Evolutionary conservation across 1,140 invertebrate species (phyloP).

Genomic region (Formica exsecta): DNA sequence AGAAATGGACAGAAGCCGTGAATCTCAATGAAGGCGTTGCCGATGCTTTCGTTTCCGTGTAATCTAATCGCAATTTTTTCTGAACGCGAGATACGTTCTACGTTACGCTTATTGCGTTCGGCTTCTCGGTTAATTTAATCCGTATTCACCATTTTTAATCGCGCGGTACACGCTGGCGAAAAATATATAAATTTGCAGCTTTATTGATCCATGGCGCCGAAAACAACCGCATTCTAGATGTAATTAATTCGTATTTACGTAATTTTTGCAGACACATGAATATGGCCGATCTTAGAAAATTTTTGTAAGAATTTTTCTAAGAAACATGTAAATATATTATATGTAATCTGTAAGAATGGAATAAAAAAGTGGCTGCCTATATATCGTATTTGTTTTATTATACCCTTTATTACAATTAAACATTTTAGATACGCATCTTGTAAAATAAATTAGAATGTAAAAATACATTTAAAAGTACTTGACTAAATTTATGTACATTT

Average conservation of each 20-base stretch:
- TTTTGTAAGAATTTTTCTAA: conserved; percentile 10
- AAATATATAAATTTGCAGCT: not conserved
- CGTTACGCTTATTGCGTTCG: not conserved
- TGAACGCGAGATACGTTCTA: conserved; percentile 34
- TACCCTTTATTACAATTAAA: not conserved
- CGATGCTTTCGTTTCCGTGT: conserved; percentile 42
- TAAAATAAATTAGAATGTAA: not conserved
- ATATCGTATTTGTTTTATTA: not conserved
- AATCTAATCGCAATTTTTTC: conserved; percentile 27
- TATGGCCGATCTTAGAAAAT: conserved; percentile 3
- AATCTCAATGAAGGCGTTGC: conserved; percentile 4
- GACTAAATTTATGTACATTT: not conserved
- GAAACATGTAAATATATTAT: conserved; percentile 45
- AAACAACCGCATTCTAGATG: conserved; percentile 3
- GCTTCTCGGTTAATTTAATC: conserved; percentile 26
- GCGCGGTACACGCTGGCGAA: not conserved
- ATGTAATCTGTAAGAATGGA: not conserved
- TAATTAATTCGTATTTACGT: not conserved
- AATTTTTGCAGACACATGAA: not conserved
- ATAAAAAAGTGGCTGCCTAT: not conserved
- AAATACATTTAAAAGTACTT: not conserved
- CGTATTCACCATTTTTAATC: conserved; percentile 29
- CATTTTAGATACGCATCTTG: not conserved
- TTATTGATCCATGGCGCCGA: conserved; percentile 16
- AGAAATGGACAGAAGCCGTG: conserved; percentile 3